A percentile compares a stretch with the other conserved stretches of the same genome.
Conservation (phyloP, 2,797 vertebrate genomes). For the Trichosurus vulpecula region DNA sequence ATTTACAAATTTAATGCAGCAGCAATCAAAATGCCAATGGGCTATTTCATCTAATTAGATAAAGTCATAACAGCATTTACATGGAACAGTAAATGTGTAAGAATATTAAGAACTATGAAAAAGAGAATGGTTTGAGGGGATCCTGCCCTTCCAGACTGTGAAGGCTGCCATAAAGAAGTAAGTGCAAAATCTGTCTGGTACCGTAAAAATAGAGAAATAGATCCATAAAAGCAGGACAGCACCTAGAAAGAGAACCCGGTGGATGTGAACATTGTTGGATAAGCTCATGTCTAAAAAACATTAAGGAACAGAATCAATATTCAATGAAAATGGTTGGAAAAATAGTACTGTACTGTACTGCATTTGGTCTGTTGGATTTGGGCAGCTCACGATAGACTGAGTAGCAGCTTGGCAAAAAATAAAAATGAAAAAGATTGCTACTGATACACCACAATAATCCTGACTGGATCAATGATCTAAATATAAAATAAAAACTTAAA, state of each 20-base stretch:
- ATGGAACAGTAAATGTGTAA: not conserved
- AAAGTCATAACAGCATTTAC: not conserved
- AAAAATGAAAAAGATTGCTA: not conserved
- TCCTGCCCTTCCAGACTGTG: not conserved
- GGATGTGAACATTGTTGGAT: not conserved
- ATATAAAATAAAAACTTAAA: not conserved
- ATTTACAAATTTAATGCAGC: not conserved
- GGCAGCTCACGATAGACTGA: not conserved
- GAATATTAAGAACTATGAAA: not conserved
- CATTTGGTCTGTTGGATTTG: not conserved
- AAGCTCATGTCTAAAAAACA: not conserved
- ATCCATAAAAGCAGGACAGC: not conserved
- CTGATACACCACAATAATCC: not conserved
- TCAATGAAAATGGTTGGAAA: not conserved
- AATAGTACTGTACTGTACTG: not conserved
- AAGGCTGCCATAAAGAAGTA: not conserved
- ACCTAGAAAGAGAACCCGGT: not conserved
- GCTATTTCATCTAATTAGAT: not conserved
- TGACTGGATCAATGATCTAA: not conserved
- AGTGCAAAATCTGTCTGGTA: not conserved
- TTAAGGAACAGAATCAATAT: not conserved
- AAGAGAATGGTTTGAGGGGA: not conserved
- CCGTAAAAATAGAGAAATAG: not conserved
- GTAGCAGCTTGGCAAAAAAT: not conserved
- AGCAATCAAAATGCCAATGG: not conserved